A percentile compares a stretch with the other conserved stretches of the same genome.
phyloP scores from a whole-genome alignment of 1,140 invertebrate species.

The Melanaphis sacchari region DNA sequence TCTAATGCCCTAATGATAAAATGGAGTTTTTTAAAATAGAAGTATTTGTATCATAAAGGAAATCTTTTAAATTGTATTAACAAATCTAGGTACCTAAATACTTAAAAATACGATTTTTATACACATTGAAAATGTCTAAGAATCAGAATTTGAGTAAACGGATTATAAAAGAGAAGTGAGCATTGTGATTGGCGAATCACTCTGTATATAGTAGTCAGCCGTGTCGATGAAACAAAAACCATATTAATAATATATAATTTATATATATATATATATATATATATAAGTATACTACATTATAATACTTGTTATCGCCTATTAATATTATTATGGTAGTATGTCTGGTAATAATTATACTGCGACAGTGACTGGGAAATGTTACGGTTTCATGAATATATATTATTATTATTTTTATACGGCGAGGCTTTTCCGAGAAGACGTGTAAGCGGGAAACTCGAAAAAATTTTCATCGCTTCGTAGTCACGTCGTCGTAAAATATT shows the following conservation, averaged over 20 bases:
- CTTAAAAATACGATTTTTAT: no score
- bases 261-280: no score
- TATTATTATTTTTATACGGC: neutral
- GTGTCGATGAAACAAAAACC: neutral
- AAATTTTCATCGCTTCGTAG: neutral
- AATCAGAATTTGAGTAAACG: neutral
- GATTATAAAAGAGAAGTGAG: neutral
- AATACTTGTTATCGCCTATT: neutral
- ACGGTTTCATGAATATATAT: slow-evolving; percentile 14
- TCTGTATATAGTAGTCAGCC: neutral
- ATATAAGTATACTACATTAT: neutral
- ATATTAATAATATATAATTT: neutral
- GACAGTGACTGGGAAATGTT: neutral
- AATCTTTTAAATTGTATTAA: no score
- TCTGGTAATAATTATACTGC: neutral
- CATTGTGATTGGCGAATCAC: neutral
- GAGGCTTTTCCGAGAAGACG: neutral
- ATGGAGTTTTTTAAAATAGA: neutral
- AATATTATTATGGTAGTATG: neutral
- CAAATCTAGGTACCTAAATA: no score
- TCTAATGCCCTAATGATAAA: no score
- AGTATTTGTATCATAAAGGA: no score
- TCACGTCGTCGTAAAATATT: neutral
- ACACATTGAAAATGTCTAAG: neutral
- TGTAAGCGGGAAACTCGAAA: neutral